Conservation (phyloP, 2,113 vertebrate genomes). For the Heterochromis multidens region DNA sequence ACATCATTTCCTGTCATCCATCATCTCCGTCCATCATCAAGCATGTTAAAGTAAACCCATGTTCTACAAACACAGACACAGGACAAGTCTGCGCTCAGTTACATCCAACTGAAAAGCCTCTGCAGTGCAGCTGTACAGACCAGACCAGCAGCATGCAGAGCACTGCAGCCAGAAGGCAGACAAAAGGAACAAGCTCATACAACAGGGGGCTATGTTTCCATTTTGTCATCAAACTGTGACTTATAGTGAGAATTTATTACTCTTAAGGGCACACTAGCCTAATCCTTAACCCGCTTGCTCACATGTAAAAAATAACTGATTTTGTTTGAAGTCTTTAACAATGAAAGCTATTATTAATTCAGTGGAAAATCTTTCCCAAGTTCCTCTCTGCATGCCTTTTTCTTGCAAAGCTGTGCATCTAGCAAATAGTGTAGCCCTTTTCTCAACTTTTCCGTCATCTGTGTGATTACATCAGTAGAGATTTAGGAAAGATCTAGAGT, state of each 20-base stretch:
- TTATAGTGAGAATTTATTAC: not conserved
- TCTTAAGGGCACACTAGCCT: not conserved
- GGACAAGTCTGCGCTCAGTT: slow-evolving; percentile 41
- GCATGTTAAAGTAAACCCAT: not conserved
- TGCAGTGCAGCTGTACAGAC: slow-evolving; percentile 76
- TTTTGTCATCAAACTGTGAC: not conserved
- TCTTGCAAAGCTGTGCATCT: too few species aligned
- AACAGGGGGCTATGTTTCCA: not conserved
- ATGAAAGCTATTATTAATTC: not conserved
- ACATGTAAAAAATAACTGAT: not conserved
- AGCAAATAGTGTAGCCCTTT: not conserved
- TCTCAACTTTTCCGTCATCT: not conserved
- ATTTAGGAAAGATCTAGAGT: not conserved
- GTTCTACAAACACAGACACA: not conserved
- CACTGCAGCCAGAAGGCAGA: slow-evolving; percentile 25
- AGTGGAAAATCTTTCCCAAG: not conserved
- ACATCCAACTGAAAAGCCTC: slow-evolving; percentile 54
- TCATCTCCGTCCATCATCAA: not conserved
- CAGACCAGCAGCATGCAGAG: slow-evolving; percentile 59
- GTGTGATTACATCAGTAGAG: not conserved
- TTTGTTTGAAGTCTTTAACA: not conserved
- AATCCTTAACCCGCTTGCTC: not conserved
- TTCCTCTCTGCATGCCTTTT: not conserved
- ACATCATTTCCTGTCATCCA: not conserved
- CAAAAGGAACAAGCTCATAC: not conserved